phyloP scores from a whole-genome alignment of 1,140 invertebrate species.

The Trichonephila clavipes region DNA sequence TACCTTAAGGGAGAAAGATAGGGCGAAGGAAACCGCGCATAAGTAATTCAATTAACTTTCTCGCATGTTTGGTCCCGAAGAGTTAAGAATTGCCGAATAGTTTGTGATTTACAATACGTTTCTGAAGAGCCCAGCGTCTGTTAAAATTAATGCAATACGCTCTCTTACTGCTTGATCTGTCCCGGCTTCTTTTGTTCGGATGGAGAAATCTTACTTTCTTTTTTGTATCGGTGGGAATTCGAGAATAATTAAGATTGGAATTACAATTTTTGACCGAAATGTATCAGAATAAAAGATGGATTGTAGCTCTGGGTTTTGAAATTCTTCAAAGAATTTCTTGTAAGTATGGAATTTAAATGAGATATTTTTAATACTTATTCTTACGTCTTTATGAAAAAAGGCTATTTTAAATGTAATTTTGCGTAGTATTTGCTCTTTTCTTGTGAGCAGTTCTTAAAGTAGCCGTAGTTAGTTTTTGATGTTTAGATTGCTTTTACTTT shows the following conservation, averaged over 20 bases:
- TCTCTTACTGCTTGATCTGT: background rate
- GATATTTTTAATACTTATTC: no score
- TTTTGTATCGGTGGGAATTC: background rate
- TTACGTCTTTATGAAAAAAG: no score
- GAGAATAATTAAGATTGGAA: background rate
- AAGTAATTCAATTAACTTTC: slow-evolving; percentile 56
- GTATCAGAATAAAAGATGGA: background rate
- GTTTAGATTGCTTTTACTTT: no score
- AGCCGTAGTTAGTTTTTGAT: no score
- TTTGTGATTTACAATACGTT: slow-evolving; percentile 21
- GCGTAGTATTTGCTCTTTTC: no score
- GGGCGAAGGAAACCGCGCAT: slow-evolving; percentile 2
- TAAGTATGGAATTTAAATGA: no score
- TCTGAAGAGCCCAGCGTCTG: background rate
- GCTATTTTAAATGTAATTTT: no score
- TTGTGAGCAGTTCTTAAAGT: no score
- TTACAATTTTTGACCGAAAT: background rate
- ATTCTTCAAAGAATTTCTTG: background rate
- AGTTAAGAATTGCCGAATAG: slow-evolving; percentile 10
- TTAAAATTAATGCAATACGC: background rate
- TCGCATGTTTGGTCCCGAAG: slow-evolving; percentile 35
- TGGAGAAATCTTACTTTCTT: background rate
- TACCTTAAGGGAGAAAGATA: background rate
- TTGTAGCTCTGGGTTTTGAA: background rate
- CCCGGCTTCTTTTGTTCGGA: background rate